Percentiles rank a stretch among this genome's conserved stretches.
phyloP scores from a whole-genome alignment of 1,140 invertebrate genomes.

The Reticulitermes speratus region DNA sequence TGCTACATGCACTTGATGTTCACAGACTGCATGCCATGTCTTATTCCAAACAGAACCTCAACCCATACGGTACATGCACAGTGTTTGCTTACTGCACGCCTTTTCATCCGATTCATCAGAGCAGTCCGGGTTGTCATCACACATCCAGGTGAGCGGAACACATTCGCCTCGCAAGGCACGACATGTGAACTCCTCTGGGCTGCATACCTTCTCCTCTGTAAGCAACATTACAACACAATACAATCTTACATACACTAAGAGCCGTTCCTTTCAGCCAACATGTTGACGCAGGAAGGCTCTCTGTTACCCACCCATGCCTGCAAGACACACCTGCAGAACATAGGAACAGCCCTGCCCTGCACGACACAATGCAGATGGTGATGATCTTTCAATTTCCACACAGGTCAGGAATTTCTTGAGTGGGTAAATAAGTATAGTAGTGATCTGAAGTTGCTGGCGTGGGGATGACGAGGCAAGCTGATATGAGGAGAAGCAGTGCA shows the following conservation, averaged over 20 bases:
- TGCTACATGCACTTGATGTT: not conserved
- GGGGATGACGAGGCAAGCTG: too few species aligned
- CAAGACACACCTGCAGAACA: slow-evolving; percentile 49
- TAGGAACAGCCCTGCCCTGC: slow-evolving; percentile 40
- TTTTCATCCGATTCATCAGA: slow-evolving; percentile 84
- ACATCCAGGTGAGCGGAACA: slow-evolving; percentile 88
- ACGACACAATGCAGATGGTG: slow-evolving; percentile 17
- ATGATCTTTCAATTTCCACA: too few species aligned
- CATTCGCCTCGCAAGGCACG: slow-evolving; percentile 75
- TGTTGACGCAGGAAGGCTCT: slow-evolving; percentile 47
- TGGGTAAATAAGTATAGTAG: too few species aligned
- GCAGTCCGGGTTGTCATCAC: slow-evolving; percentile 85
- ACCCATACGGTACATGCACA: not conserved
- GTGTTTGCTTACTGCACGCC: slow-evolving; percentile 76
- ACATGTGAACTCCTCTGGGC: slow-evolving; percentile 83
- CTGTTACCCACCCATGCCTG: slow-evolving; percentile 47
- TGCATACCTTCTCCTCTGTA: slow-evolving; percentile 75
- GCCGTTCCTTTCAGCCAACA: slow-evolving; percentile 50
- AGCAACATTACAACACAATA: slow-evolving; percentile 35
- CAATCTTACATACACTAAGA: slow-evolving; percentile 35
- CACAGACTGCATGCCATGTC: not conserved
- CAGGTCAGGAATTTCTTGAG: too few species aligned
- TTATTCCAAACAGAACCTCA: not conserved
- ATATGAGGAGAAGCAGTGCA: too few species aligned
- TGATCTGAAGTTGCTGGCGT: too few species aligned